Percentiles rank a stretch among this genome's conserved stretches.
These are phyloP conservation scores for Dolichoris vasculosae DNA, from an alignment of 1,140 invertebrate genomes.

Conservation along the genomic window DNA sequence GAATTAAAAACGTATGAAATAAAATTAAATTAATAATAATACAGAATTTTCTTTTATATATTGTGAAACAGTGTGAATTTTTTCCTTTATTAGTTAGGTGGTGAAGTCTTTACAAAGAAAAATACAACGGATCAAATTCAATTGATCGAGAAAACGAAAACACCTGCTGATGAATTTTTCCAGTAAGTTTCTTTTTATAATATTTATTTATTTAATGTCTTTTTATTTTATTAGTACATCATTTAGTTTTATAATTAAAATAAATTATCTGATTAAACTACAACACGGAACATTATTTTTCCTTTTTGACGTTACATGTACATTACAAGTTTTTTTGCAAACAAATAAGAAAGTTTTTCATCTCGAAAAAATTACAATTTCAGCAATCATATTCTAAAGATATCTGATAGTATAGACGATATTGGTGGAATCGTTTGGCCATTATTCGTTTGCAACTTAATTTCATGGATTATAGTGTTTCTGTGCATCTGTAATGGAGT, in stretches of 20 bases:
- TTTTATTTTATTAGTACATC: not conserved
- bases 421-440: slow-evolving; percentile 84
- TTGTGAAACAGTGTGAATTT: not conserved
- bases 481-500: slow-evolving; percentile 88
- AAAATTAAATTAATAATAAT: not conserved
- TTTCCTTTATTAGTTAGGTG: slow-evolving; percentile 59
- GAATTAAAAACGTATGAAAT: not conserved
- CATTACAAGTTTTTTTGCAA: no score
- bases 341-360: not conserved
- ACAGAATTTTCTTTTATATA: not conserved
- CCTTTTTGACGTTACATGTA: not conserved
- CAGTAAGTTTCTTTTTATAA: slow-evolving; percentile 78
- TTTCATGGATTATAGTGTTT: slow-evolving; percentile 87
- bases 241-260: not conserved
- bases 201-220: not conserved
- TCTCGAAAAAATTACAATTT: slow-evolving; percentile 52
- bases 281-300: no score
- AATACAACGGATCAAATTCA: slow-evolving; percentile 61
- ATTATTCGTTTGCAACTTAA: slow-evolving; percentile 80
- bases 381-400: slow-evolving; percentile 81
- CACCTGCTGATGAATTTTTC: slow-evolving; percentile 90
- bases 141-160: slow-evolving; percentile 71
- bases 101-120: slow-evolving; percentile 52
- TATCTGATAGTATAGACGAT: slow-evolving; percentile 80
- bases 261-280: no score